Conservation (phyloP, 2,797 vertebrate species). For the Enteromius anoplus region DNA sequence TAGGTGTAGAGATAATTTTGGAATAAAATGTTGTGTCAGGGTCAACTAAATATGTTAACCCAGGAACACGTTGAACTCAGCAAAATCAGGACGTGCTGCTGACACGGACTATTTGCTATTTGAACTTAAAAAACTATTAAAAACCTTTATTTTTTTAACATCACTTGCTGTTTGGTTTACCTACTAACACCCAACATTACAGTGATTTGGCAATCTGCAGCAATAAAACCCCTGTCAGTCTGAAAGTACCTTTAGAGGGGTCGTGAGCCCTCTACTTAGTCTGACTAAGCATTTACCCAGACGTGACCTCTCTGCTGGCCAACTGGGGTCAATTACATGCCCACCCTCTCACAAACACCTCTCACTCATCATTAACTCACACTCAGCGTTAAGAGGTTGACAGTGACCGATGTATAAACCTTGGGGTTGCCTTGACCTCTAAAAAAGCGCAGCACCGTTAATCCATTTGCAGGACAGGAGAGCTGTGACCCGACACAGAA, state of each 20-base stretch:
- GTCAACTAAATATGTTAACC: too few relatives aligned
- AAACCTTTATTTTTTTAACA: background rate
- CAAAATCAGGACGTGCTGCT: too few relatives aligned
- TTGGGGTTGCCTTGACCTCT: conserved; percentile 46
- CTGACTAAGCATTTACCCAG: conserved; percentile 57
- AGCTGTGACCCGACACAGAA: conserved; percentile 40
- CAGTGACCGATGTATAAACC: conserved; percentile 49
- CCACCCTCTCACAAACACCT: conserved; percentile 43
- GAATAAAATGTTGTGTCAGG: too few relatives aligned
- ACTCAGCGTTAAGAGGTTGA: conserved; percentile 33
- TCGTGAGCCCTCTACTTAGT: conserved; percentile 39
- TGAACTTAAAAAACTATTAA: background rate
- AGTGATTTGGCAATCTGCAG: background rate
- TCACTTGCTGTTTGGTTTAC: background rate
- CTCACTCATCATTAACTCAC: conserved; percentile 47
- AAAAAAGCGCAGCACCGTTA: conserved; percentile 36
- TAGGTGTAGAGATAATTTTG: too few relatives aligned
- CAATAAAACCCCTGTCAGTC: conserved; percentile 11
- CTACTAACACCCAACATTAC: background rate
- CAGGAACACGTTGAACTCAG: too few relatives aligned
- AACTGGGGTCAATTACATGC: conserved; percentile 43
- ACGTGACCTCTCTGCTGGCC: conserved; percentile 38
- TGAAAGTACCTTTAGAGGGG: background rate
- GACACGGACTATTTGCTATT: too few relatives aligned
- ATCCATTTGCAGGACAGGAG: conserved; percentile 8